A percentile compares a stretch with the other conserved stretches of the same genome.
Conservation (phyloP, 2,113 vertebrate genomes). For the Malurus alboscapulatus region DNA sequence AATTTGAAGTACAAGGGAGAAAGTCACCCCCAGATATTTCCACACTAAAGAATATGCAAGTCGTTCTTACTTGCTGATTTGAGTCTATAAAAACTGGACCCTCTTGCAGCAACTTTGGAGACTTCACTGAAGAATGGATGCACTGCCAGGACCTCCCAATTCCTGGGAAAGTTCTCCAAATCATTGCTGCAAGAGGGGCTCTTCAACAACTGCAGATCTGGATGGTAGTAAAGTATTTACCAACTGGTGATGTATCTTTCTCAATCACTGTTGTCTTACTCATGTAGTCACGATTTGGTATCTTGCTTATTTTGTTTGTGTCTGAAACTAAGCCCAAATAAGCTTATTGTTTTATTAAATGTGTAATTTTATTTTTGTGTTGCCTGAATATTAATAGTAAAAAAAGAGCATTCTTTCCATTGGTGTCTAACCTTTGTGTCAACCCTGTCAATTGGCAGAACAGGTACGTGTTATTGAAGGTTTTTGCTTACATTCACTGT, state of each 20-base stretch:
- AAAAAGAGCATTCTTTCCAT: background rate
- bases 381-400: background rate
- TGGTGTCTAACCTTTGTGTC: background rate
- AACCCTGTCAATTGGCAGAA: background rate
- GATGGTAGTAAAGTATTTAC: background rate
- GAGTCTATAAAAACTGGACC: too few species aligned
- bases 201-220: background rate
- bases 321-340: background rate
- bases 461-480: background rate
- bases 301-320: background rate
- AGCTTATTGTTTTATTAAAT: background rate
- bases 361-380: background rate
- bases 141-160: background rate
- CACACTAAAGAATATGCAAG: background rate
- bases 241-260: background rate
- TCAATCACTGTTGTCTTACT: background rate
- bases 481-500: background rate
- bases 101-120: background rate
- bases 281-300: background rate
- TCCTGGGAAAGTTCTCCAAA: background rate
- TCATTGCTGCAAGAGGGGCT: fast-evolving
- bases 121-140: background rate
- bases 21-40: background rate
- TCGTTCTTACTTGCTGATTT: background rate
- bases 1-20: background rate